Conservation (phyloP, 2,113 vertebrate genomes). For the Siphamia tubifer region DNA sequence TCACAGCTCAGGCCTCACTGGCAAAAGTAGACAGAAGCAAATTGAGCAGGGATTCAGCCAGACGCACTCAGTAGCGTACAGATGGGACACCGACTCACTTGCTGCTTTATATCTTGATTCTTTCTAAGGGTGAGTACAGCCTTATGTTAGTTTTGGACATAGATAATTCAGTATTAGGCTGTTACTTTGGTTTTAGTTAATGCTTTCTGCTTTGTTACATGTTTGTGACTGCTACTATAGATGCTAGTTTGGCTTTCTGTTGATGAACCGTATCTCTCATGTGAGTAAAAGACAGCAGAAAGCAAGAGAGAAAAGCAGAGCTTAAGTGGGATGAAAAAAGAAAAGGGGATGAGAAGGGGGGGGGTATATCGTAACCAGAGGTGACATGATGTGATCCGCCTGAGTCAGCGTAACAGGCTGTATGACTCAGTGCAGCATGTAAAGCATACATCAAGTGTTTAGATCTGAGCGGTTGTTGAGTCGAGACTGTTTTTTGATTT, state of each 20-base stretch:
- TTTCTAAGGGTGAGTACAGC: conserved; percentile 49
- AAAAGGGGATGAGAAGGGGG: neutral
- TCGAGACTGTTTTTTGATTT: neutral
- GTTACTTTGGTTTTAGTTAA: no score
- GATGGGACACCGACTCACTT: conserved; percentile 29
- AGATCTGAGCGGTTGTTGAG: neutral
- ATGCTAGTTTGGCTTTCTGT: neutral
- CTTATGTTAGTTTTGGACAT: conserved; percentile 1
- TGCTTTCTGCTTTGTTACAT: neutral
- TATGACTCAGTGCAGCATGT: conserved; percentile 62
- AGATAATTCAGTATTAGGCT: no score
- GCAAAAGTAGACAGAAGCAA: conserved; percentile 46
- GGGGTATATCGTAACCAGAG: conserved; percentile 41
- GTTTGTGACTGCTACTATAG: neutral
- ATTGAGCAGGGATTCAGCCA: conserved; percentile 30
- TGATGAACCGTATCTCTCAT: neutral
- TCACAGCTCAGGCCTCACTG: conserved; percentile 26
- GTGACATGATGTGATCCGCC: conserved; percentile 46
- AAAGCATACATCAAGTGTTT: conserved; percentile 4
- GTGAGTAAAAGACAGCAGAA: conserved; percentile 8
- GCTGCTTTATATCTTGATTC: conserved; percentile 14
- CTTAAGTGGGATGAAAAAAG: conserved; percentile 36
- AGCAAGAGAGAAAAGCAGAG: conserved; percentile 15
- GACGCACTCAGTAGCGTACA: conserved; percentile 39
- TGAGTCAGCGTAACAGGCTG: conserved; percentile 65